These are phyloP conservation scores for Drosophila carrolli DNA, from an alignment of 1,140 invertebrate genomes.

Conservation along the genomic window DNA sequence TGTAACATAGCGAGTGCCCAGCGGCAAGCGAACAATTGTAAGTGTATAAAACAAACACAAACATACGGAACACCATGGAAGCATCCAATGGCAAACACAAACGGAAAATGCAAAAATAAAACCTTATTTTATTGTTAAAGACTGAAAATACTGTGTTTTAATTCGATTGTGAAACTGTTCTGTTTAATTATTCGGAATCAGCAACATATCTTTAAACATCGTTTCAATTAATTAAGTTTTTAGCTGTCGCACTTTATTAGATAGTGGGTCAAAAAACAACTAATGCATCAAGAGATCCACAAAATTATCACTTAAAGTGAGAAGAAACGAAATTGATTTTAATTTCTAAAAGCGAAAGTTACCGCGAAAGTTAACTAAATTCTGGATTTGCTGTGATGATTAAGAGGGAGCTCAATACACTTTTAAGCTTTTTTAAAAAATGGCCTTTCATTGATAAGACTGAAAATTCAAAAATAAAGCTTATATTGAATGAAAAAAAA, in stretches of 20 bases:
- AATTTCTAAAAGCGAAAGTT: no score
- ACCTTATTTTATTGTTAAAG: constrained; percentile 82
- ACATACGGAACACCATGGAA: constrained; percentile 11
- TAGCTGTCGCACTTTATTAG: not conserved
- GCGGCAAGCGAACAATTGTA: constrained; percentile 64
- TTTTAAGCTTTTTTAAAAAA: no score
- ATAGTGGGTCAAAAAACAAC: no score
- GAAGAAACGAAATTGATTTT: no score
- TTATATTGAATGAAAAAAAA: no score
- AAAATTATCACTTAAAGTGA: no score
- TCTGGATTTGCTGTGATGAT: no score
- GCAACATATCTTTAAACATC: not conserved
- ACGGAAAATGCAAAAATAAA: constrained; percentile 70
- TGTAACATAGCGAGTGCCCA: constrained; percentile 61
- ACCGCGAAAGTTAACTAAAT: no score
- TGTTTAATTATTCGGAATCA: not conserved
- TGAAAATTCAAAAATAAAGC: no score
- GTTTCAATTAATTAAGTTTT: not conserved
- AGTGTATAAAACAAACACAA: constrained; percentile 63
- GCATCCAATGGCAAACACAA: constrained; percentile 33
- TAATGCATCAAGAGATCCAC: no score
- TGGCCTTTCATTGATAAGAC: no score
- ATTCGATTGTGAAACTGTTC: not conserved
- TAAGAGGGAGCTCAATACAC: no score
- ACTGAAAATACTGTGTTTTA: constrained; percentile 53